Evolutionary conservation across 2,797 vertebrate species (phyloP).

Genomic region (Ceyx erithaca): DNA sequence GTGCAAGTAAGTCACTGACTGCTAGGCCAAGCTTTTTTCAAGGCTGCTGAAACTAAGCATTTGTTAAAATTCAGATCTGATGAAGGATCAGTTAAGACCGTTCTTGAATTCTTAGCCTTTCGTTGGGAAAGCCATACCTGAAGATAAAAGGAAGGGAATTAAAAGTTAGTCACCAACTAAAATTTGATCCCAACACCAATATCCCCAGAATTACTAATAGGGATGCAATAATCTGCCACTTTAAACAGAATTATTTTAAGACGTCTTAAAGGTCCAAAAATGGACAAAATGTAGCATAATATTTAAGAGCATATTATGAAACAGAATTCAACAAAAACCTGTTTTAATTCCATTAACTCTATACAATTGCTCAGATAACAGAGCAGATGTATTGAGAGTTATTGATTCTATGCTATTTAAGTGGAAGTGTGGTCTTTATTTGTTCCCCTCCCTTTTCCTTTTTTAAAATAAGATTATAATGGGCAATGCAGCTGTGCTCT

Average conservation of each 20-base stretch:
- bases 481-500: neutral
- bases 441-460: neutral
- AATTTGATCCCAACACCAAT: slow-evolving; percentile 72
- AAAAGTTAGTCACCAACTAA: slow-evolving; percentile 86
- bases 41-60: slow-evolving; percentile 90
- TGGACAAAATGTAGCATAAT: slow-evolving; percentile 40
- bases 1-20: slow-evolving; percentile 90
- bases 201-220: slow-evolving; percentile 67
- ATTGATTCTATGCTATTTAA: neutral
- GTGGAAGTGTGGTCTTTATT: neutral
- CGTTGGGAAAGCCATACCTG: slow-evolving; percentile 99
- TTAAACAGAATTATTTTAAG: slow-evolving; percentile 54
- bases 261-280: slow-evolving; percentile 50
- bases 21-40: slow-evolving; percentile 84
- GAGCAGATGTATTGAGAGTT: slow-evolving; percentile 18
- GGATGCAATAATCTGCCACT: slow-evolving; percentile 67
- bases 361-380: slow-evolving; percentile 52
- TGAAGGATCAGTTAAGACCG: slow-evolving; percentile 90
- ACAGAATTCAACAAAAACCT: neutral
- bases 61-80: slow-evolving; percentile 89
- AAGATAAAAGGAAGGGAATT: slow-evolving; percentile 95
- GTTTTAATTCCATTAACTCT: slow-evolving; percentile 14
- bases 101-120: slow-evolving; percentile 97
- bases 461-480: neutral
- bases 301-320: neutral